A percentile compares a stretch with the other conserved stretches of the same genome.
These are phyloP conservation scores for Microcebus murinus DNA, from an alignment of 2,113 vertebrate genomes.

Conservation along the genomic window DNA sequence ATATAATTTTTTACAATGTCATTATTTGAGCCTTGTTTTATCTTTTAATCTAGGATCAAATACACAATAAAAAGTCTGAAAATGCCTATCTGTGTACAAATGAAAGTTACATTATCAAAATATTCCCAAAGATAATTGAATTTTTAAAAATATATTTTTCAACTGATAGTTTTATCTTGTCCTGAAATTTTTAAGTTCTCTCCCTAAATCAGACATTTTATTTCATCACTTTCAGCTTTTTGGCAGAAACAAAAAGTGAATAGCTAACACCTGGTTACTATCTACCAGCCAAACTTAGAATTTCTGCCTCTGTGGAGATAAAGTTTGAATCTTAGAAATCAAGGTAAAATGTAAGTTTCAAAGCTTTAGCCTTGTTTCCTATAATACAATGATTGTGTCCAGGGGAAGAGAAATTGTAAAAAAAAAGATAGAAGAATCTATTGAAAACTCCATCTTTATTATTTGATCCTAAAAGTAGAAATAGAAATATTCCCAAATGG, in stretches of 20 bases:
- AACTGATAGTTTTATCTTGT: background rate
- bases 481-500: background rate
- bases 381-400: background rate
- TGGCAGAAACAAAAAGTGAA: conserved; percentile 67
- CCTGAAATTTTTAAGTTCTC: conserved; percentile 21
- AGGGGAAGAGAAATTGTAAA: conserved; percentile 10
- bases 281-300: conserved; percentile 33
- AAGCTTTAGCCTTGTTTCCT: conserved; percentile 6
- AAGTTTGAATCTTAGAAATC: conserved; percentile 64
- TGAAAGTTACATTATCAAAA: conserved; percentile 17
- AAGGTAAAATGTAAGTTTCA: conserved; percentile 50
- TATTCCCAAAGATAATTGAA: background rate
- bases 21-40: background rate
- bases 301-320: conserved; percentile 52
- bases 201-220: conserved; percentile 48
- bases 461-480: background rate
- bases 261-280: conserved; percentile 70
- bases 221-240: conserved; percentile 58
- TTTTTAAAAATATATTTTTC: conserved; percentile 44
- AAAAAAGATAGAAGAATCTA: background rate
- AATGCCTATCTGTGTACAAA: background rate
- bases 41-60: conserved; percentile 25
- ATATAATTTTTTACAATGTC: background rate
- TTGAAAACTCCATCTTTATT: conserved; percentile 16
- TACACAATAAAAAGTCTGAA: background rate